Evolutionary conservation across 2,113 vertebrate genomes (phyloP).

Genomic region (Phalacrocorax aristotelis): DNA sequence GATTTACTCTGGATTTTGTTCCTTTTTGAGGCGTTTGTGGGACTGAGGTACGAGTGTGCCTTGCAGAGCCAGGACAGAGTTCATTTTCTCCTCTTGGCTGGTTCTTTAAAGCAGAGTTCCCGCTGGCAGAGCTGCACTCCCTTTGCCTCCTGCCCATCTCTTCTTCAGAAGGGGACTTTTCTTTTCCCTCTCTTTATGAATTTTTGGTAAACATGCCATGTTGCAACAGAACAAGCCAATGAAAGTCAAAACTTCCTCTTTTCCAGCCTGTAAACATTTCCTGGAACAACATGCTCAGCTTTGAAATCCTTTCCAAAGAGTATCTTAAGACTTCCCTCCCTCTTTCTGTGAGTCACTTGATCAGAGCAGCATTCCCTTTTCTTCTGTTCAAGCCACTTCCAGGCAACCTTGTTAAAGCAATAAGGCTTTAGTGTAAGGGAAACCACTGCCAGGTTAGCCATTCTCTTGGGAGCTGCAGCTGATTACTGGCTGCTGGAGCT

Average conservation of each 20-base stretch:
- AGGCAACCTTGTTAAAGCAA: conserved; percentile 48
- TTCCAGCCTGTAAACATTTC: conserved; percentile 67
- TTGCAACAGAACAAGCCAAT: conserved; percentile 54
- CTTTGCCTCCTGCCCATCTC: conserved; percentile 3
- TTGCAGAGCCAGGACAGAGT: neutral
- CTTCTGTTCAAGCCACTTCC: conserved; percentile 27
- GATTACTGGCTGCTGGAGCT: conserved; percentile 15
- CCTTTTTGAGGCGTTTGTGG: neutral
- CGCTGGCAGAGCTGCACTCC: neutral
- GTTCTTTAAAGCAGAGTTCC: neutral
- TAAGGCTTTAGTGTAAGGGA: conserved; percentile 17
- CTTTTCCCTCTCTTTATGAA: neutral
- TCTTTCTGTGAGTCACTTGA: conserved; percentile 51
- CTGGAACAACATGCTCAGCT: conserved; percentile 59
- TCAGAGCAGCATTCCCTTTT: conserved; percentile 41
- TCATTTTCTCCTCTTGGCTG: conserved; percentile 10
- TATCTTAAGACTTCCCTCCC: conserved; percentile 48
- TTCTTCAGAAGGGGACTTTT: conserved; percentile 25
- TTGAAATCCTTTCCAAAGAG: conserved; percentile 63
- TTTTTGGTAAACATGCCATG: conserved; percentile 34
- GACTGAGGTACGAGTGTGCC: neutral
- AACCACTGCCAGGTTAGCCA: conserved; percentile 18
- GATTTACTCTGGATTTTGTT: neutral
- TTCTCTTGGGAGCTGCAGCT: conserved; percentile 10
- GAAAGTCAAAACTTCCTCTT: conserved; percentile 62